Evolutionary conservation across 2,113 vertebrate species (phyloP).

Genomic region (Peromyscus maniculatus): DNA sequence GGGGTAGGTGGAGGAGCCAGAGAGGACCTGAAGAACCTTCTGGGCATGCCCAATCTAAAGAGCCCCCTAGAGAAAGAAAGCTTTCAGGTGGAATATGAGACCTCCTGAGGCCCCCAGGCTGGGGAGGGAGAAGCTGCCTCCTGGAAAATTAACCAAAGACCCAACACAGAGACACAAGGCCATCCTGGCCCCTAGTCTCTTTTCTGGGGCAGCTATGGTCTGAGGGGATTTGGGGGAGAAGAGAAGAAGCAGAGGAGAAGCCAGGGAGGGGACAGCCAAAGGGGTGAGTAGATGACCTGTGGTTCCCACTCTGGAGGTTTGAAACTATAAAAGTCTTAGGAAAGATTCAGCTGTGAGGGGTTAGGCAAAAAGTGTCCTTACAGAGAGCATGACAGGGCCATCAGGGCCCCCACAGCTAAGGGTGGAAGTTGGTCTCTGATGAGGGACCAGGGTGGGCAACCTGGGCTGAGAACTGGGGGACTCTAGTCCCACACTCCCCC

Average conservation of each 20-base stretch:
- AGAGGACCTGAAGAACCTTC: background rate
- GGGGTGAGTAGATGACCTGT: background rate
- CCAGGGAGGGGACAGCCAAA: background rate
- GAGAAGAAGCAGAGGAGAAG: conserved; percentile 3
- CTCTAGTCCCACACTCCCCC: background rate
- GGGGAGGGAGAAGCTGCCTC: conserved; percentile 36
- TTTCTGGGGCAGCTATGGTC: conserved; percentile 51
- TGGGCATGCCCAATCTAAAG: conserved; percentile 33
- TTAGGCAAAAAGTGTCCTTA: conserved; percentile 83
- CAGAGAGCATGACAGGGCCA: conserved; percentile 45
- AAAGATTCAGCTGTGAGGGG: conserved; percentile 37
- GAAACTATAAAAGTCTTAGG: background rate
- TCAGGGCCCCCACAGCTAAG: background rate
- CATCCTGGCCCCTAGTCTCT: background rate
- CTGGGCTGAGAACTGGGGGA: background rate
- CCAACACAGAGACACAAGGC: conserved; percentile 55
- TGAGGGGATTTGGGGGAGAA: background rate
- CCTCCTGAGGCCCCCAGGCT: background rate
- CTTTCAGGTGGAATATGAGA: background rate
- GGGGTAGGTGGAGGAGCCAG: background rate
- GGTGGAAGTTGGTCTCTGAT: background rate
- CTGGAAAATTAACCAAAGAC: conserved; percentile 81
- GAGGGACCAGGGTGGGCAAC: background rate
- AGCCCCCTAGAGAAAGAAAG: background rate
- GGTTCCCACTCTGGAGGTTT: background rate